Base-by-base conservation (phyloP, 2,888 invertebrate genomes). In the Tolmerus cingulatus region DNA sequence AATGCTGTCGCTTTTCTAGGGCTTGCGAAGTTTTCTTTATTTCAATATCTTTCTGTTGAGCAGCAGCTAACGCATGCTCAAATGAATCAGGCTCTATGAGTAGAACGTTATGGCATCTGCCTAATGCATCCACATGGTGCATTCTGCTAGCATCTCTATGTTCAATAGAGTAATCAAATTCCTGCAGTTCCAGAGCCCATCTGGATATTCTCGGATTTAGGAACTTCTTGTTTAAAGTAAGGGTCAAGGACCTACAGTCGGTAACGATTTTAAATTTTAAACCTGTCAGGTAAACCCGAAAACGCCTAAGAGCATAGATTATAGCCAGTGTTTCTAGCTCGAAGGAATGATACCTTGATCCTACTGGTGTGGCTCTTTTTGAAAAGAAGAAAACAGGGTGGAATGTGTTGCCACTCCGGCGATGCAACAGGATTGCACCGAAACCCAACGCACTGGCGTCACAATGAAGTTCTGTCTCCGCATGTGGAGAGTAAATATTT, bases 391-490 rank as follows among this genome's bases (percentile, higher is more conserved):
- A 43, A 2, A 43, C 43, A 3, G 43, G 43, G 14, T 43, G 43
- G 9, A 43, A 43, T 14, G 2, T 43, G 3, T 43, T 43, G 2
- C 14, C 88, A 2, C 8, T 16, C 40, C 87, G 87, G n/a, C 37
- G 37, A 74, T 90, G 90, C 34, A 90, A 12, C 19, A 90, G 74
- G 9, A 90, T 88, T 14, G 90, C 88, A 19, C 90, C 90, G 86
- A 87, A 90, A 3, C 90, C 90, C 1, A 27, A 5, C 1, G 87
- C 12, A 87, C 89, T 89, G 2, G 90, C 90, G 87, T 91, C 90
- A 30, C 89, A 89, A 87, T 90, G 90, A 76, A 90, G 86, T 87
- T 90, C 89, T 5, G 90, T 91, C 86, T 89, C 89, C 40, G 74
- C n/a, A 27, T 76, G 23, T 7, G 90, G 90, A 12, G 85, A 82